Conservation (phyloP, 2,888 invertebrate genomes). For the Prostheceraeus crozeri region DNA sequence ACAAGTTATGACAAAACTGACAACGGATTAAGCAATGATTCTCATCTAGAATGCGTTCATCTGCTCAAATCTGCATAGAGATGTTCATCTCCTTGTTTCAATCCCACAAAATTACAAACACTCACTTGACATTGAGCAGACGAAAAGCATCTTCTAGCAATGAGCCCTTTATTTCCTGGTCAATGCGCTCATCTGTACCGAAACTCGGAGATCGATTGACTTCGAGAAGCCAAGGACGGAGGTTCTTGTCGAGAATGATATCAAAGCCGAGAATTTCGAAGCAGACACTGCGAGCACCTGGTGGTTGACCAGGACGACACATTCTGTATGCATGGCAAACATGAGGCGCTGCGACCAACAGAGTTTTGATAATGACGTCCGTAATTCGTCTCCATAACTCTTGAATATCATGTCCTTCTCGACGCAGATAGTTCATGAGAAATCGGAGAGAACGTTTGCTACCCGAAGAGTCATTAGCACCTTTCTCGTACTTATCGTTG, state of each 20-base stretch:
- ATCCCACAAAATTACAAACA: no score
- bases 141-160: constrained; percentile 52
- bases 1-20: no score
- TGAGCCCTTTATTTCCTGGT: constrained; percentile 54
- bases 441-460: constrained; percentile 35
- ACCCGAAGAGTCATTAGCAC: constrained; percentile 41
- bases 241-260: constrained; percentile 53
- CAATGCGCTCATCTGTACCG: constrained; percentile 55
- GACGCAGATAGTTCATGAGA: constrained; percentile 30
- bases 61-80: no score
- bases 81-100: no score
- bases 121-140: constrained; percentile 55
- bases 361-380: constrained; percentile 40
- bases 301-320: constrained; percentile 55
- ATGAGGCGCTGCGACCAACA: constrained; percentile 51
- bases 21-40: no score
- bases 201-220: constrained; percentile 57
- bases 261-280: constrained; percentile 57
- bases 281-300: constrained; percentile 54
- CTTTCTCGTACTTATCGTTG: constrained; percentile 53
- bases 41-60: no score
- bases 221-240: constrained; percentile 56
- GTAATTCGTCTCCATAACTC: constrained; percentile 24
- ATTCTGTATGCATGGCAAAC: constrained; percentile 55
- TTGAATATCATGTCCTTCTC: constrained; percentile 6